phyloP scores from a whole-genome alignment of 2,113 vertebrate genomes.

The Pangasianodon gigas region DNA sequence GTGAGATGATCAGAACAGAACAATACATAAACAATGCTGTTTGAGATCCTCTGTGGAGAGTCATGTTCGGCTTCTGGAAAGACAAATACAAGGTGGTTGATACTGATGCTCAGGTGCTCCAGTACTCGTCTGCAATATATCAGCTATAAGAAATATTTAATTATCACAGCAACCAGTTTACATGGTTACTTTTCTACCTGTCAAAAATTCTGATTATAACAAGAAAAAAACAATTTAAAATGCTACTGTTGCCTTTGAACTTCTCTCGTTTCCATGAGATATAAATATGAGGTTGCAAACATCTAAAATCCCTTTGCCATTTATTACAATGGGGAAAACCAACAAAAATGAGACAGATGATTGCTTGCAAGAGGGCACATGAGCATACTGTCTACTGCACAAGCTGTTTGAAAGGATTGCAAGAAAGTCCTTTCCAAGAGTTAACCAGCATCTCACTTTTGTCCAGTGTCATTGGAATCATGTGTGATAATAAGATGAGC shows the following conservation, averaged over 20 bases:
- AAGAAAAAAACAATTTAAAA: neutral
- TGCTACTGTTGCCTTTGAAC: too few species aligned
- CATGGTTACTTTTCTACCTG: neutral
- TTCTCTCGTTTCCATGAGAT: neutral
- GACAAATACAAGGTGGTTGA: constrained; percentile 3
- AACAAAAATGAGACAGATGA: neutral
- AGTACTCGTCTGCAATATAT: neutral
- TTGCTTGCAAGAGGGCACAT: too few species aligned
- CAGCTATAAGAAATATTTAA: neutral
- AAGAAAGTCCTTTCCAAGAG: neutral
- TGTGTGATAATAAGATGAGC: too few species aligned
- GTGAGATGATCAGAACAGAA: neutral
- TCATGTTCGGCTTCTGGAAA: neutral
- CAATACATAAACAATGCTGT: constrained; percentile 11
- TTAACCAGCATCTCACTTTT: neutral
- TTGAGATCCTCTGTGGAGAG: neutral
- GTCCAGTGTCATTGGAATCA: neutral
- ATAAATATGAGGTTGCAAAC: neutral
- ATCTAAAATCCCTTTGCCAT: neutral
- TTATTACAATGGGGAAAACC: neutral
- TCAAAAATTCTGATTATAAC: neutral
- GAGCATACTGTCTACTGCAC: neutral
- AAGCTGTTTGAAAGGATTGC: neutral
- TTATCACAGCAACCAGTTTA: neutral
- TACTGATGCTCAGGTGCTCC: neutral